Evolutionary conservation across 2,888 invertebrate species (phyloP), one percentile per base, ranked within the genome.

Genomic region (Protula sp.): DNA sequence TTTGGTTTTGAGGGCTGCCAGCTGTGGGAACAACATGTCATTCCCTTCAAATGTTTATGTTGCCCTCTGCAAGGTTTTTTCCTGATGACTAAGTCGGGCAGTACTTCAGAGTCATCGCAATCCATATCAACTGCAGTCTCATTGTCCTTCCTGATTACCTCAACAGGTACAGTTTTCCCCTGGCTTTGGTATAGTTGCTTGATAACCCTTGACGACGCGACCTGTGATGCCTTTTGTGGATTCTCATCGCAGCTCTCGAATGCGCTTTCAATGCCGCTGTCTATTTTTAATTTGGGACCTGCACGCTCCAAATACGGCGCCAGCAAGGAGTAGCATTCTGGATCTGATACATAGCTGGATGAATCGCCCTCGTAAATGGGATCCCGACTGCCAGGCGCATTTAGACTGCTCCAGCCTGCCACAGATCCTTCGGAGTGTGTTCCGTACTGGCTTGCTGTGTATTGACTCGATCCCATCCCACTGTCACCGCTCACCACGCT

Each of bases 401-500:
- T 50, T 9, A 9, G 38, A 9, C 38, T 19, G 14, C 5, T n/a
- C 19, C 14, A 5, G 5, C 50, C 5, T 19, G 9, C 50, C 9
- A 5, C 19, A 22, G 9, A 22, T 24, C 14, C 24, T n/a, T 9
- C 50, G 5, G 50, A 50, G 5, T 22, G 5, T 22, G 24, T 24
- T 5, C 24, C 56, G 27, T 47, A 56, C 26, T 47, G 45, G n/a
- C n/a, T n/a, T 22, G 24, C 24, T 5, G 5, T 48, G 27, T 47
- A 56, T 27, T 47, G 45, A 26, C 50, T 55, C 3, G 55, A 55
- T 2, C 59, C 59, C 2, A 59, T 52, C 9, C 59, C 59, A 31
- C 59, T 59, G 30, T 59, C 59, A 9, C 27, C 28, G 50, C 59
- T 59, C 2, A 55, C 55, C 30, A 59, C 38, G 30, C 59, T 59